Percentiles rank a stretch among this genome's conserved stretches.
phyloP scores from a whole-genome alignment of 1,140 invertebrate genomes.

The Chymomyza costata region DNA sequence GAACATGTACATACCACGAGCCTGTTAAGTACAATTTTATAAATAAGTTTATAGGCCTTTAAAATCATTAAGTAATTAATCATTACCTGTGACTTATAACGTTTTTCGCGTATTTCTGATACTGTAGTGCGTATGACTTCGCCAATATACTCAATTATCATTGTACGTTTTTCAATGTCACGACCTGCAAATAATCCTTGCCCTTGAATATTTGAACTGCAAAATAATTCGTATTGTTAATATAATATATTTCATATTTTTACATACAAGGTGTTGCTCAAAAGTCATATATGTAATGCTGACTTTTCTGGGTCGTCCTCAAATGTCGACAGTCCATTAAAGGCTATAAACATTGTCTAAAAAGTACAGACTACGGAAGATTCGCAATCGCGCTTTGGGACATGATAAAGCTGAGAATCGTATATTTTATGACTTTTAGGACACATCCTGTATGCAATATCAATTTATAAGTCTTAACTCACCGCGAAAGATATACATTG shows the following conservation, averaged over 20 bases:
- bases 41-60: too few species aligned
- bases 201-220: constrained; percentile 93
- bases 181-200: constrained; percentile 97
- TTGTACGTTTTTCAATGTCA: constrained; percentile 98
- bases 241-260: background rate
- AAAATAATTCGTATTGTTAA: too few species aligned
- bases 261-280: too few species aligned
- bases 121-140: constrained; percentile 98
- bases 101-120: constrained; percentile 94
- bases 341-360: too few species aligned
- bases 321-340: too few species aligned
- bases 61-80: background rate
- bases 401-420: too few species aligned
- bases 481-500: constrained; percentile 97
- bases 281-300: too few species aligned
- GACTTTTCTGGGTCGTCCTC: too few species aligned
- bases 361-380: too few species aligned
- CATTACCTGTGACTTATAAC: constrained; percentile 93
- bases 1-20: constrained; percentile 99
- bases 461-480: too few species aligned
- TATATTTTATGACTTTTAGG: too few species aligned
- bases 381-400: too few species aligned
- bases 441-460: constrained; percentile 1
- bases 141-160: constrained; percentile 99
- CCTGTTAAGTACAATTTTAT: constrained; percentile 79